Evolutionary conservation across 2,888 invertebrate species (phyloP).

Genomic region (Eupithecia pulchellata): DNA sequence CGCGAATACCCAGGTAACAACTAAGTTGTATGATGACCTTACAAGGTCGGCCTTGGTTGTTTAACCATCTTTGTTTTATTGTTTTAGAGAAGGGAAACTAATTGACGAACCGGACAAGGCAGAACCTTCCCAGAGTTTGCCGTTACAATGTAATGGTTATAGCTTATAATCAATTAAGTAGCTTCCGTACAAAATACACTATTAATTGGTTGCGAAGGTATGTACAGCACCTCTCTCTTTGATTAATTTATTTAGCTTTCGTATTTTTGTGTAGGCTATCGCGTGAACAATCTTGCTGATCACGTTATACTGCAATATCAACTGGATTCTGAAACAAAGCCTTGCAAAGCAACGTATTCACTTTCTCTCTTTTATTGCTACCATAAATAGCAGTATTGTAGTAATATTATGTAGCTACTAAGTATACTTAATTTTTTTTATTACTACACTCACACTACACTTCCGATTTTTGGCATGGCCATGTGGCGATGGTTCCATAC

Average conservation of each 20-base stretch:
- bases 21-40: constrained; percentile 14
- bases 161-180: constrained; percentile 32
- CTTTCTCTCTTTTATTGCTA: too few relatives aligned
- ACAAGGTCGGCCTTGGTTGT: constrained; percentile 18
- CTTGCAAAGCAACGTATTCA: too few relatives aligned
- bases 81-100: constrained; percentile 14
- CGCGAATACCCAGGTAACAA: constrained; percentile 25
- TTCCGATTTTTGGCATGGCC: too few relatives aligned
- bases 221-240: constrained; percentile 21
- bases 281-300: neutral
- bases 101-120: constrained; percentile 21
- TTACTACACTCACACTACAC: too few relatives aligned
- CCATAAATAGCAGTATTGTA: too few relatives aligned
- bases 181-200: constrained; percentile 36
- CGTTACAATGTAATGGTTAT: constrained; percentile 31
- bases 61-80: constrained; percentile 11
- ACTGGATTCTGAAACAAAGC: too few relatives aligned
- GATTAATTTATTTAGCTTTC: constrained; percentile 17
- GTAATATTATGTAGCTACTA: too few relatives aligned
- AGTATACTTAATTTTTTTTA: too few relatives aligned
- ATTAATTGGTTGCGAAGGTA: constrained; percentile 27
- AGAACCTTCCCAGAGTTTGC: constrained; percentile 21
- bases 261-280: neutral
- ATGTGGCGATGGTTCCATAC: too few relatives aligned
- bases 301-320: neutral